A percentile compares a stretch with the other conserved stretches of the same genome.
Conservation (phyloP, 2,888 invertebrate genomes). For the Gnatocerus cornutus region DNA sequence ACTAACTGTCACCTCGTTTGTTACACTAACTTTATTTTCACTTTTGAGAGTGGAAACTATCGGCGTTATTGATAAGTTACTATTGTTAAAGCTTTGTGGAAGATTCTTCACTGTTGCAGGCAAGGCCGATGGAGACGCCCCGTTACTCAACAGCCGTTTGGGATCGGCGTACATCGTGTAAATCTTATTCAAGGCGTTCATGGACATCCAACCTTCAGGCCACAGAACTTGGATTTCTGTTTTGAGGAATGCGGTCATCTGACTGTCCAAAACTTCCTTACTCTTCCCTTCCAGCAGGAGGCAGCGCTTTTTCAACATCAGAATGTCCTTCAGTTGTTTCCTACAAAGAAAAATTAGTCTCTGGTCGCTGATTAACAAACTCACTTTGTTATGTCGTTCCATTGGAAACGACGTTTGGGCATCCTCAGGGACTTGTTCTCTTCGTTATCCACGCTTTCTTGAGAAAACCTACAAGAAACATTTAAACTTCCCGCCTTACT, state of each 20-base stretch:
- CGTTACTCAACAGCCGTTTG: conserved; percentile 31
- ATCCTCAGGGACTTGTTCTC: conserved; percentile 75
- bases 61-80: conserved; percentile 50
- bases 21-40: conserved; percentile 36
- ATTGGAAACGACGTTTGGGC: conserved; percentile 83
- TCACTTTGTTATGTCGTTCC: conserved; percentile 80
- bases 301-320: conserved; percentile 65
- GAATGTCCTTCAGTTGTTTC: conserved; percentile 66
- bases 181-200: conserved; percentile 65
- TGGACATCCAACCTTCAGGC: conserved; percentile 75
- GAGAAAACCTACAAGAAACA: conserved; percentile 60
- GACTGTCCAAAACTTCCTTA: conserved; percentile 72
- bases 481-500: no score
- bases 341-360: conserved; percentile 57
- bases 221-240: conserved; percentile 72
- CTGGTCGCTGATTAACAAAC: conserved; percentile 46
- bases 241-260: conserved; percentile 71
- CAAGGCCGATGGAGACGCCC: conserved; percentile 7
- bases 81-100: conserved; percentile 47
- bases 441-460: conserved; percentile 67
- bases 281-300: conserved; percentile 66
- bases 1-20: conserved; percentile 55
- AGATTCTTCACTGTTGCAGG: conserved; percentile 32
- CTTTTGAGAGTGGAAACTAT: conserved; percentile 36
- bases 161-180: conserved; percentile 54